phyloP scores from a whole-genome alignment of 1,140 invertebrate species.

The Phymorhynchus buccinoides region DNA sequence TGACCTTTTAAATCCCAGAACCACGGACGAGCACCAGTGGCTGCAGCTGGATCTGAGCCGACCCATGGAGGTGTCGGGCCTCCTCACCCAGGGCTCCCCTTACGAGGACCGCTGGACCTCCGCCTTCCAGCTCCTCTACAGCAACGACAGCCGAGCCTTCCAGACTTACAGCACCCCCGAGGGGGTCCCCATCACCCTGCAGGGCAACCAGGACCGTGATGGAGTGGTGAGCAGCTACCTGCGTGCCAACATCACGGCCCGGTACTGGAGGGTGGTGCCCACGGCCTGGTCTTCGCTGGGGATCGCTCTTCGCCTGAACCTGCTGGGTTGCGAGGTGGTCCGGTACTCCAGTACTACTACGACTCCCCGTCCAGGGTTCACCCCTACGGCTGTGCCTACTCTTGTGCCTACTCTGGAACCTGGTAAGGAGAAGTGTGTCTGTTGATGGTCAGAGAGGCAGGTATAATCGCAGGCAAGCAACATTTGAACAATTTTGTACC shows the following conservation, averaged over 20 bases:
- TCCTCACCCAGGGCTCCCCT: slow-evolving; percentile 54
- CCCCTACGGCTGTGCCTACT: slow-evolving; percentile 12
- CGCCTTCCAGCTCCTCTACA: slow-evolving; percentile 49
- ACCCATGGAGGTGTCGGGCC: slow-evolving; percentile 42
- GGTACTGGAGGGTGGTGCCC: slow-evolving; percentile 51
- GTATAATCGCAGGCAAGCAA: no score
- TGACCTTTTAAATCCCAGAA: no score
- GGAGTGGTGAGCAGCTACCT: background rate
- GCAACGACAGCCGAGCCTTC: slow-evolving; percentile 46
- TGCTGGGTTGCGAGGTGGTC: slow-evolving; percentile 49
- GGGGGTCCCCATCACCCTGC: background rate
- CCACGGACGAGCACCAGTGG: slow-evolving; percentile 46
- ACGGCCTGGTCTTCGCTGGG: slow-evolving; percentile 44
- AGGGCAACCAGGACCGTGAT: slow-evolving; percentile 15
- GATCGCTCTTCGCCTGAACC: slow-evolving; percentile 52
- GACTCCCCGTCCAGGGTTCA: background rate
- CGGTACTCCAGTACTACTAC: background rate
- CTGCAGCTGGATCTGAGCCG: slow-evolving; percentile 44
- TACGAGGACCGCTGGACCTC: slow-evolving; percentile 49
- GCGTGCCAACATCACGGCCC: slow-evolving; percentile 7
- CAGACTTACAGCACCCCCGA: slow-evolving; percentile 25
- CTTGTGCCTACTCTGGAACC: background rate
- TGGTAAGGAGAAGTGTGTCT: background rate
- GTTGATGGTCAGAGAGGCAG: no score
- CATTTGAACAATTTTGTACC: no score